phyloP scores from a whole-genome alignment of 2,797 vertebrate genomes.

The Oreonectes daqikongensis region DNA sequence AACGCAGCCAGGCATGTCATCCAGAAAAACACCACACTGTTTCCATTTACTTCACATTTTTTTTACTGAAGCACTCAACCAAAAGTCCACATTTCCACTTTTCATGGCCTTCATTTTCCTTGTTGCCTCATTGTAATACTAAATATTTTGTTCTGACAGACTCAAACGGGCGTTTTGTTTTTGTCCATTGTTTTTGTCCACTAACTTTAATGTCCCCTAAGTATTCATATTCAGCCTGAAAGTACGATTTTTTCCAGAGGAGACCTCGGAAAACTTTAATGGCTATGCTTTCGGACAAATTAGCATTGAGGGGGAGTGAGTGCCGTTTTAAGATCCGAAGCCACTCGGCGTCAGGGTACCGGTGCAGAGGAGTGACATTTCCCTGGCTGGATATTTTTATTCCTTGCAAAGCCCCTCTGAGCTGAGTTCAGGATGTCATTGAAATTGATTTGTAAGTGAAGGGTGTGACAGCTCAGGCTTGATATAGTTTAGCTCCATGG shows the following conservation, averaged over 20 bases:
- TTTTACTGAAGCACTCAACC: constrained; percentile 36
- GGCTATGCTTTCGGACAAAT: constrained; percentile 4
- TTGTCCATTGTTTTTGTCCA: background rate
- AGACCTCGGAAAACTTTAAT: no score
- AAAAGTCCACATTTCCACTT: background rate
- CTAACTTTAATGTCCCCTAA: background rate
- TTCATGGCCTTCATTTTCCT: constrained; percentile 9
- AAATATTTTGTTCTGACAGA: no score
- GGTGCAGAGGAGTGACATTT: constrained; percentile 63
- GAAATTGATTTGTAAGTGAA: background rate
- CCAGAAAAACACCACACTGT: background rate
- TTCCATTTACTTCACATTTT: constrained; percentile 26
- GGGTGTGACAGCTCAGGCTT: background rate
- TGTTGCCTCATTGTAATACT: background rate
- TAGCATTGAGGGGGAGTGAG: background rate
- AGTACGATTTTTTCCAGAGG: background rate
- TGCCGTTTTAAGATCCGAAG: constrained; percentile 1
- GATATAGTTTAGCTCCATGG: no score
- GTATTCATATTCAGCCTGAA: background rate
- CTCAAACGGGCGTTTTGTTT: background rate
- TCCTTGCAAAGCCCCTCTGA: constrained; percentile 64
- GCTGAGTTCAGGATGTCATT: constrained; percentile 59
- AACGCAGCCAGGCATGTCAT: constrained; percentile 9
- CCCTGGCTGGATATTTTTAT: constrained; percentile 70
- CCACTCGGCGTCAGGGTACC: constrained; percentile 33